Base-by-base conservation (phyloP, 1,140 invertebrate genomes). In the Plutomurus gul region DNA sequence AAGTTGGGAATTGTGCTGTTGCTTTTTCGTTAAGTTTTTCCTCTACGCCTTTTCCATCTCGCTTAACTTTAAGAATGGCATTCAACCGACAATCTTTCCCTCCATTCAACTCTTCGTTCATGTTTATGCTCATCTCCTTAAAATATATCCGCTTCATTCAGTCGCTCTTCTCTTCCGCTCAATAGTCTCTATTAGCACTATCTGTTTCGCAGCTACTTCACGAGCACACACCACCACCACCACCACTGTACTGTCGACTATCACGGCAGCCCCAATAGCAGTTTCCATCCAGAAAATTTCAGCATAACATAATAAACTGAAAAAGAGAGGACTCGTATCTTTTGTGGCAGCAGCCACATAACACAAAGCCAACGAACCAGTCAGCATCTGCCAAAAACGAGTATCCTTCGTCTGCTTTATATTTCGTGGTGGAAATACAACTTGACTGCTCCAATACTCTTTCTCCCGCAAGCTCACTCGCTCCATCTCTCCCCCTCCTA, bases 1-100 rank as follows among this genome's bases (percentile, higher is more conserved):
- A 65, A 65, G 56, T 65, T 65, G 11, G 25, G 56, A n/a, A 25
- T 51, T 65, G 27, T 65, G 56, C 25, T 65, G 56, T 30, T 65
- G 56, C 56, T 65, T 33, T 10, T 30, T 10, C 22, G 56, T 25
- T n/a, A 30, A n/a, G 25, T 65, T 65, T 65, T 65, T 65, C 16
- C 56, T 27, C 36, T 25, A 65, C 36, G 27, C 56, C 27, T 30
- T 27, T 65, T 65, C 56, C 56, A 33, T 65, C 36, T 65, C 56
- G 56, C 56, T 65, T 65, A 65, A 65, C 56, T 65, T 65, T 65
- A 65, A 65, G 56, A 65, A 65, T 65, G 56, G 56, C 16, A 30
- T n/a, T 13, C 22, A 36, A 6, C 56, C 25, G 27, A 65, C 56
- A 65, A 65, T 65, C 27, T 65, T 30, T 65, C 27, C 30, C 5